phyloP scores from a whole-genome alignment of 1,140 invertebrate species.

The Polypedilum vanderplanki region DNA sequence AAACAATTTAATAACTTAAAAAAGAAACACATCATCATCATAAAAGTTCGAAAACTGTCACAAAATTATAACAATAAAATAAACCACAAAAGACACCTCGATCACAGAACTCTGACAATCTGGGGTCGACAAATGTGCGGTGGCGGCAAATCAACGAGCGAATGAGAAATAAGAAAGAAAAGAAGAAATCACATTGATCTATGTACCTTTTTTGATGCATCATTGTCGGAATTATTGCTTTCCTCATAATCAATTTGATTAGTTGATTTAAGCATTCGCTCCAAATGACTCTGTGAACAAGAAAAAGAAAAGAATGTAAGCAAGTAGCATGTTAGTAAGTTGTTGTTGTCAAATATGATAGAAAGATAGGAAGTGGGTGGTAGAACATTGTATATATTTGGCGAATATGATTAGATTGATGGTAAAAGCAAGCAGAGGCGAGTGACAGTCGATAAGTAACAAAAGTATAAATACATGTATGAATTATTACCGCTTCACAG shows the following conservation, averaged over 20 bases:
- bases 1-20: no score
- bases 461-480: not conserved
- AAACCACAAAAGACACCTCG: no score
- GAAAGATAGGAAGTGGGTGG: not conserved
- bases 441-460: not conserved
- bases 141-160: no score
- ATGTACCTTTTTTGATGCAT: conserved; percentile 6
- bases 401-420: not conserved
- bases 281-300: conserved; percentile 4
- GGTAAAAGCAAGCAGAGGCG: not conserved
- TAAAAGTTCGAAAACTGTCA: no score
- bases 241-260: conserved; percentile 18
- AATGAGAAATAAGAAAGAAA: no score
- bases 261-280: conserved; percentile 20
- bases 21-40: no score
- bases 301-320: not conserved
- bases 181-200: not conserved
- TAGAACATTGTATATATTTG: not conserved
- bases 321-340: not conserved
- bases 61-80: no score
- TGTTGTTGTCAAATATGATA: no score
- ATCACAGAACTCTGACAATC: no score
- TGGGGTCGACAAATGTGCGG: no score
- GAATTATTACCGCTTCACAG: conserved; percentile 65
- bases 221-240: conserved; percentile 1